Base-by-base conservation (phyloP, 2,888 invertebrate species). In the Epistrophe grossulariae region DNA sequence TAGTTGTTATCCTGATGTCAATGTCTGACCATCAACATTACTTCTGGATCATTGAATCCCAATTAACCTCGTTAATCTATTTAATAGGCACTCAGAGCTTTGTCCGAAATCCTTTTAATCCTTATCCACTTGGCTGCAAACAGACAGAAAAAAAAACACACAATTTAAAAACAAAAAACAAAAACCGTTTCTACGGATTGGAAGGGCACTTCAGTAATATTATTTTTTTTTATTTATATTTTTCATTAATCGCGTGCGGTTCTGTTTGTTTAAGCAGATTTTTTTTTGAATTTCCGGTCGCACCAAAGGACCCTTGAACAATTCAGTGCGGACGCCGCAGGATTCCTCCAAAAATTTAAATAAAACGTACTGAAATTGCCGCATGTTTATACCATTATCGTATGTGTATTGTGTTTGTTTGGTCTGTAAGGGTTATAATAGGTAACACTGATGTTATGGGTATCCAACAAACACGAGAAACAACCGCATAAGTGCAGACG, bases 51-150 rank as follows among this genome's bases (percentile, higher is more conserved):
- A 87, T 87, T 83, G 87, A 82, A 87, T 82, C 82, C 79, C 87
- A 87, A 87, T 87, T 82, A 87, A 87, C 82, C 74, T 83, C 87
- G 79, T 87, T 87, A 82, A 87, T 87, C 82, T 87, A 76, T 82
- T 85, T 87, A 87, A 79, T 82, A 83, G 79, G 82, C 79, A 87
- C 87, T 87, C 82, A 71, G 45, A 48, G 70, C 66, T 74, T 71
- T 83, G 64, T 50, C 66, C 66, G 71, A 76, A 87, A 83, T 82
- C 78, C 82, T 57, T 82, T 80, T 82, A 72, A 76, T 87, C 79
- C 78, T 73, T 77, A 81, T 81, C 72, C 84, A 81, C 81, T 81
- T 78, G 76, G 71, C 72, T 78, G 68, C 74, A 60, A 79, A 78
- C 73, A 64, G 57, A 82, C 50, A 71, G 64, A 74, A 50, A 78